A percentile compares a stretch with the other conserved stretches of the same genome.
phyloP scores from a whole-genome alignment of 2,888 invertebrate species.

The Leptopilina drosophilae region DNA sequence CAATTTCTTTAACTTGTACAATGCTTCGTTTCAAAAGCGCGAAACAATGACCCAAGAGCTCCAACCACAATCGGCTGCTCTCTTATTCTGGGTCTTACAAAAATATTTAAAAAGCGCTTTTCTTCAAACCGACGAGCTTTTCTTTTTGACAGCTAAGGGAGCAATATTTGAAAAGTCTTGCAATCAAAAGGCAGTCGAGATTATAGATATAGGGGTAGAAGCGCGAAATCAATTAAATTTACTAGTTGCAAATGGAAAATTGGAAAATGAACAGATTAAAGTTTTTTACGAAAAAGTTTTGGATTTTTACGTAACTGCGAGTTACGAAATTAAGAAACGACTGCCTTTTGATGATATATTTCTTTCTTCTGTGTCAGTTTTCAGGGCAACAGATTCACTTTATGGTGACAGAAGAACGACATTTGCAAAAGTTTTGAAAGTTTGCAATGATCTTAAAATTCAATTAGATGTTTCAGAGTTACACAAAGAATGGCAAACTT shows the following conservation, averaged over 20 bases:
- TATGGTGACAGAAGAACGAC: neutral
- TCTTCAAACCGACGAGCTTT: too few relatives aligned
- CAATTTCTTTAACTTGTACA: neutral
- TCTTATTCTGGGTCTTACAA: neutral
- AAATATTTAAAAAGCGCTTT: too few relatives aligned
- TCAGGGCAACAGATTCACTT: too few relatives aligned
- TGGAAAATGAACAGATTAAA: neutral
- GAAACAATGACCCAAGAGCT: neutral
- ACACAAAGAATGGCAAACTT: neutral
- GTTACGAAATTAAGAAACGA: conserved; percentile 40
- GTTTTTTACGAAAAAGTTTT: conserved; percentile 42
- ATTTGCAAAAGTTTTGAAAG: neutral
- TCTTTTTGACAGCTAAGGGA: too few relatives aligned
- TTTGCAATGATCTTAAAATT: too few relatives aligned
- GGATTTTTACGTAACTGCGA: conserved; percentile 45
- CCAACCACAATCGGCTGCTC: neutral
- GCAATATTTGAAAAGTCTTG: too few relatives aligned
- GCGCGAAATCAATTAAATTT: too few relatives aligned
- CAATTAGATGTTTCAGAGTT: too few relatives aligned
- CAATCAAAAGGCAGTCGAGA: too few relatives aligned
- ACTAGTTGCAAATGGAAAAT: too few relatives aligned
- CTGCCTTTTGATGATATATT: conserved; percentile 42
- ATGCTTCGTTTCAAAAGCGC: neutral
- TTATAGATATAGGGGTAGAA: too few relatives aligned
- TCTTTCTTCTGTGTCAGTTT: conserved; percentile 18